Evolutionary conservation across 1,140 invertebrate species (phyloP).

Genomic region (Whitmania pigra): DNA sequence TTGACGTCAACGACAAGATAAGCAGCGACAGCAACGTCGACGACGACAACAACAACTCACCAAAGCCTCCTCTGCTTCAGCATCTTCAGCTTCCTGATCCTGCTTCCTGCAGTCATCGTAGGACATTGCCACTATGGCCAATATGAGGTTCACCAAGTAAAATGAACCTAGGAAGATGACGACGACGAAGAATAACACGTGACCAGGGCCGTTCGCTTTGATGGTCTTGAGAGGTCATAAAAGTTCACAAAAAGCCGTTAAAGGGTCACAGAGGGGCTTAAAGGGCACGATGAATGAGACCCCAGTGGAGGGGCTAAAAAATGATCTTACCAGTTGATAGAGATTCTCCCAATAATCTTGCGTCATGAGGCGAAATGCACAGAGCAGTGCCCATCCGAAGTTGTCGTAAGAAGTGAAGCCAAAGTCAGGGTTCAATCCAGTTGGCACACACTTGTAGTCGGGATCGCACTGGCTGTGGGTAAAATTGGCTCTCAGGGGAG

Average conservation of each 20-base stretch:
- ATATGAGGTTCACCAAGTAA: constrained; percentile 95
- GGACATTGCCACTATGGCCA: constrained; percentile 97
- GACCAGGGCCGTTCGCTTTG: constrained; percentile 83
- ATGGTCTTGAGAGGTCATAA: constrained; percentile 53
- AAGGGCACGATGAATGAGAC: too few relatives aligned
- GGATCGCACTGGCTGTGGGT: constrained; percentile 59
- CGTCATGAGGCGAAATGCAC: constrained; percentile 91
- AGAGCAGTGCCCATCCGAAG: constrained; percentile 89
- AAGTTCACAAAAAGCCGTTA: too few relatives aligned
- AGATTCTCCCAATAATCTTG: constrained; percentile 97
- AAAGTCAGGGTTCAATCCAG: constrained; percentile 86
- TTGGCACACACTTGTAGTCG: constrained; percentile 77
- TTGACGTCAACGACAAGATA: too few relatives aligned
- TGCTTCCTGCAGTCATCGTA: constrained; percentile 53
- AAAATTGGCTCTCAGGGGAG: not conserved
- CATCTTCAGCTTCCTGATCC: constrained; percentile 13
- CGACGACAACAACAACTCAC: not conserved
- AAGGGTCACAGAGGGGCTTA: too few relatives aligned
- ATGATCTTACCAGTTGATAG: constrained; percentile 68
- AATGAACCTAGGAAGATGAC: constrained; percentile 96
- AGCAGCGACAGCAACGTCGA: too few relatives aligned
- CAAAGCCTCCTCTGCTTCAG: not conserved
- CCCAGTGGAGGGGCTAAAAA: not conserved
- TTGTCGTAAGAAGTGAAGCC: constrained; percentile 95
- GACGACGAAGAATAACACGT: constrained; percentile 93